Evolutionary conservation across 1,140 invertebrate genomes (phyloP).

Genomic region (Drosophila prosaltans): DNA sequence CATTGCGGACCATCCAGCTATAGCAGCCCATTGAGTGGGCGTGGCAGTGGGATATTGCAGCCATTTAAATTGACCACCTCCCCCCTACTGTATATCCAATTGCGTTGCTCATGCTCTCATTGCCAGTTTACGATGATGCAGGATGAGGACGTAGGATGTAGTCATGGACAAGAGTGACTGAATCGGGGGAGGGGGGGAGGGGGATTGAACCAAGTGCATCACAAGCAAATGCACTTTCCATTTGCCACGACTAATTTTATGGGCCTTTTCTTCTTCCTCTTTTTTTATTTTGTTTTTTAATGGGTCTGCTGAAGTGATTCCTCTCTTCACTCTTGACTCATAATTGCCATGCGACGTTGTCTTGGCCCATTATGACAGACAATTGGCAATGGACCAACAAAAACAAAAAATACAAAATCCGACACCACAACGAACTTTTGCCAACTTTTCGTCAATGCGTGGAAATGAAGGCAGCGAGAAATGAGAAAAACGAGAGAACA

Average conservation of each 20-base stretch:
- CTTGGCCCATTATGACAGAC: conserved; percentile 75
- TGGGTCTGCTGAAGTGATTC: conserved; percentile 69
- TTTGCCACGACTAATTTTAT: conserved; percentile 76
- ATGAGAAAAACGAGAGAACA: conserved; percentile 50
- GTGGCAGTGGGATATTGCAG: conserved; percentile 66
- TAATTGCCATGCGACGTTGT: conserved; percentile 71
- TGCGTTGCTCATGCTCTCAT: not conserved
- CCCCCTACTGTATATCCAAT: conserved; percentile 36
- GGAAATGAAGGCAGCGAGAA: conserved; percentile 36
- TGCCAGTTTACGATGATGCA: not conserved
- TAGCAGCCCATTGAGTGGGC: conserved; percentile 61
- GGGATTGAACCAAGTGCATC: conserved; percentile 49
- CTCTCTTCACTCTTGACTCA: conserved; percentile 67
- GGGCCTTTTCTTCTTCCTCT: conserved; percentile 49
- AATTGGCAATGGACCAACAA: conserved; percentile 70
- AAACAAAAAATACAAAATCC: conserved; percentile 23
- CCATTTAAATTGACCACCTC: conserved; percentile 66
- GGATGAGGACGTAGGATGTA: not conserved
- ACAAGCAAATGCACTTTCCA: conserved; percentile 72
- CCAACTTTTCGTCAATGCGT: conserved; percentile 46
- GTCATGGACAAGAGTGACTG: conserved; percentile 17
- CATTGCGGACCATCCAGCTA: conserved; percentile 17
- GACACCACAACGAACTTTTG: conserved; percentile 2
- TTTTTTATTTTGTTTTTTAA: conserved; percentile 51
- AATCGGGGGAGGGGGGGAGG: no score